Conservation (phyloP, 2,797 vertebrate species). For the Rhincodon typus region DNA sequence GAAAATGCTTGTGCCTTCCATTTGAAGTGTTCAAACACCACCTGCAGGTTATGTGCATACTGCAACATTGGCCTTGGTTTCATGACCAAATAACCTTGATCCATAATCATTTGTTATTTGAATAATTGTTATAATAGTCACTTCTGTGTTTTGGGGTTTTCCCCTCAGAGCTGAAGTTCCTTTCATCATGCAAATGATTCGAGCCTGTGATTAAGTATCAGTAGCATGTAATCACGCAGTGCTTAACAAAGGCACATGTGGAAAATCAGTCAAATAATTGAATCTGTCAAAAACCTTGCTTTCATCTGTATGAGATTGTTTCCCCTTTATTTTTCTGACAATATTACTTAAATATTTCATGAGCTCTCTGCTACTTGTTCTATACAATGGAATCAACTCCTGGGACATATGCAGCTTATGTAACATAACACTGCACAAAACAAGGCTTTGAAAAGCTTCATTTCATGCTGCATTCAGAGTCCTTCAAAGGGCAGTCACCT, state of each 20-base stretch:
- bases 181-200: conserved; percentile 1
- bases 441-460: conserved; percentile 34
- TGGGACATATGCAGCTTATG: conserved; percentile 8
- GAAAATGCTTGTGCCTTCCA: neutral
- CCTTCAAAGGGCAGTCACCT: neutral
- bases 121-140: conserved; percentile 33
- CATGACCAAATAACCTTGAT: conserved; percentile 32
- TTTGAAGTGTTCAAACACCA: conserved; percentile 8
- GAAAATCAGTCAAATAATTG: conserved; percentile 34
- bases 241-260: conserved; percentile 19
- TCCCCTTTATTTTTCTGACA: conserved; percentile 10
- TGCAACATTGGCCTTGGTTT: neutral
- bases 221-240: neutral
- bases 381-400: conserved; percentile 17
- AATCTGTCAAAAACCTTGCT: conserved; percentile 20
- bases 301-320: conserved; percentile 19
- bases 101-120: conserved; percentile 32
- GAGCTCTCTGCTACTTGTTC: conserved; percentile 13
- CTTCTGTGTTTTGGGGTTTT: conserved; percentile 28
- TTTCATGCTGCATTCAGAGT: neutral
- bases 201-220: conserved; percentile 24
- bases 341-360: conserved; percentile 36
- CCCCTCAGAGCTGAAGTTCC: neutral
- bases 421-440: conserved; percentile 15
- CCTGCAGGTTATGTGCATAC: neutral